Base-by-base conservation (phyloP, 1,140 invertebrate species). In the Trichoplusia ni region DNA sequence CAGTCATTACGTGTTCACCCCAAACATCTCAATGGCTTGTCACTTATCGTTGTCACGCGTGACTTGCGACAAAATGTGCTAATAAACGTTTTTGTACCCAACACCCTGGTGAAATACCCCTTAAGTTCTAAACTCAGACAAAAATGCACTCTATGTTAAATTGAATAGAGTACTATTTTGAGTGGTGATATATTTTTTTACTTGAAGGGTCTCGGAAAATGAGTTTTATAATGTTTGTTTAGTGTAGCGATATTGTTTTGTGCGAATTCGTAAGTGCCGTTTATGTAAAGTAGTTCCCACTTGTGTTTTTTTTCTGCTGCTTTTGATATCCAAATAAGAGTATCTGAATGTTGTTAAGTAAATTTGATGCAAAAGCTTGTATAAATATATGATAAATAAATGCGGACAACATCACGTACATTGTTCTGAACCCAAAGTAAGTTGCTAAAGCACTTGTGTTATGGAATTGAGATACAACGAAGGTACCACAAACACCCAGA, bases 1-100 rank as follows among this genome's bases (percentile, higher is more conserved):
- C 37, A 44, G 38, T 58, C 54, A 44, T 42, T 60, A 62, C 29
- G 40, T 65, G 44, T 54, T 64, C 69, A 66, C 70, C 71, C 61
- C 62, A 69, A 67, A 60, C 67, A 37, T 70, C 77, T 79, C 79
- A 73, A 80, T 82, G 64, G 77, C 75, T 83, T 74, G 82, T 81
- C 81, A 83, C 82, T 84, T 79, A 79, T 79, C 79, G 69, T 69
- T 19, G 46, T 49, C 74, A 77, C 80, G 81, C 74, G 78, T 71
- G 71, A 82, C 75, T 81, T 72, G 69, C 73, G 56, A 73, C 73
- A 64, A 58, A 80, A 80, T 73, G 77, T 61, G 77, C 78, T 86
- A 85, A 84, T 86, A 85, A 82, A 83, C 78, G 78, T 75, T 85
- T 81, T 82, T 77, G 54, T 77, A 67, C 67, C 64, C 42, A 67